Evolutionary conservation across 2,113 vertebrate genomes (phyloP), one percentile per base, ranked within the genome.

Genomic region (Columba janthina): DNA sequence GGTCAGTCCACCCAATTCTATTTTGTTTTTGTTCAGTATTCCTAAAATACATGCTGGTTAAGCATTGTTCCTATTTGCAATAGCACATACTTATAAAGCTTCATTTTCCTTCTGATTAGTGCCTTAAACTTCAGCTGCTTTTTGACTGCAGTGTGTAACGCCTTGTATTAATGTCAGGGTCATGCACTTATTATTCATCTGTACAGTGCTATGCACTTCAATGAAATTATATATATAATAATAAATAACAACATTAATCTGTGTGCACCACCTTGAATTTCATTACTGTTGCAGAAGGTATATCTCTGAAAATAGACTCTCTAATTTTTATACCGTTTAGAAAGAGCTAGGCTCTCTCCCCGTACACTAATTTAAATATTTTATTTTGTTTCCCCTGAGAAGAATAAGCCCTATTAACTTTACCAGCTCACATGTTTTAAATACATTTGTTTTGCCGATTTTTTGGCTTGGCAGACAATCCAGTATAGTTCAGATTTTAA

Each of bases 201-300:
- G 56, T 80, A 92, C 56, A 92, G 60, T 81, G 75, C 79, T 91
- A 66, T 90, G 67, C 79, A 93, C 88, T 95, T 94, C 92, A 90
- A 4, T 86, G 85, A 93, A 90, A 94, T 96, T 88, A 91, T 90
- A 95, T 88, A 85, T 85, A 83, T 94, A 93, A 92, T 95, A 96
- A 93, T 94, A 97, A 96, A 96, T 90, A 97, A 90, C 78, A 95
- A 69, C 72, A 96, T 91, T 94, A 95, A 93, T 96, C 91, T 96
- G 51, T 64, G 64, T 77, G 51, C 17, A 67, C 75, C 75, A 92
- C 91, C 83, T 96, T 94, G 94, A 92, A 96, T 91, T 91, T 95
- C 85, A 97, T 96, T 97, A 80, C 56, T 84, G 48, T 80, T 90
- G 64, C 34, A 48, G 82, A 70, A 87, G 64, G 60, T 88, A 14